phyloP scores from a whole-genome alignment of 2,888 invertebrate genomes.

The Aphodius sticticus region DNA sequence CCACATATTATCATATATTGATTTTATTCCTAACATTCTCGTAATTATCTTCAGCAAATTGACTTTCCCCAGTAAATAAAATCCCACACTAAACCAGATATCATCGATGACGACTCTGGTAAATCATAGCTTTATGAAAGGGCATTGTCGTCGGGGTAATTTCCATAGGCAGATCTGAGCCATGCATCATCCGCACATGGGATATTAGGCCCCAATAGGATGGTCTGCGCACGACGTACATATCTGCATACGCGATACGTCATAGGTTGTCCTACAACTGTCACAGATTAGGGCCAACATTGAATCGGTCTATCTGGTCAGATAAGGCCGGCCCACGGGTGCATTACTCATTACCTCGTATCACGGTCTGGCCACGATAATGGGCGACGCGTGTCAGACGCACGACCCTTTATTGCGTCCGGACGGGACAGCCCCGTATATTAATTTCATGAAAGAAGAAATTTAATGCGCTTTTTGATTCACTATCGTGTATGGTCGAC shows the following conservation, averaged over 20 bases:
- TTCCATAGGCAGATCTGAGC: slow-evolving; percentile 14
- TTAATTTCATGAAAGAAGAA: background rate
- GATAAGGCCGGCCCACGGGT: background rate
- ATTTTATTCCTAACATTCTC: too few relatives aligned
- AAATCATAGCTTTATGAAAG: background rate
- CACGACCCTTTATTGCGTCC: background rate
- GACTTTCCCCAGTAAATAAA: too few relatives aligned
- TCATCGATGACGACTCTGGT: background rate
- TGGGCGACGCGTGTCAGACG: background rate
- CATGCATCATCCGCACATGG: slow-evolving; percentile 4
- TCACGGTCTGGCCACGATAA: background rate
- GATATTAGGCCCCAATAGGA: background rate
- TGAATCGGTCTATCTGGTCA: background rate
- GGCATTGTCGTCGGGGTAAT: slow-evolving; percentile 12
- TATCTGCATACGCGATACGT: slow-evolving; percentile 15
- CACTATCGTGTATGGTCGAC: background rate
- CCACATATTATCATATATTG: too few relatives aligned
- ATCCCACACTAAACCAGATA: background rate
- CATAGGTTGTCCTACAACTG: slow-evolving; percentile 21
- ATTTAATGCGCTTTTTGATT: background rate
- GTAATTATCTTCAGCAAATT: too few relatives aligned
- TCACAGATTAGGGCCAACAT: slow-evolving; percentile 23
- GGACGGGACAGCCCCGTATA: background rate
- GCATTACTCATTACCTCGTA: background rate
- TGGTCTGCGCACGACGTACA: background rate